Conservation (phyloP, 53 echinoderm and acorn worm genomes). For the Apostichopus leukothele region DNA sequence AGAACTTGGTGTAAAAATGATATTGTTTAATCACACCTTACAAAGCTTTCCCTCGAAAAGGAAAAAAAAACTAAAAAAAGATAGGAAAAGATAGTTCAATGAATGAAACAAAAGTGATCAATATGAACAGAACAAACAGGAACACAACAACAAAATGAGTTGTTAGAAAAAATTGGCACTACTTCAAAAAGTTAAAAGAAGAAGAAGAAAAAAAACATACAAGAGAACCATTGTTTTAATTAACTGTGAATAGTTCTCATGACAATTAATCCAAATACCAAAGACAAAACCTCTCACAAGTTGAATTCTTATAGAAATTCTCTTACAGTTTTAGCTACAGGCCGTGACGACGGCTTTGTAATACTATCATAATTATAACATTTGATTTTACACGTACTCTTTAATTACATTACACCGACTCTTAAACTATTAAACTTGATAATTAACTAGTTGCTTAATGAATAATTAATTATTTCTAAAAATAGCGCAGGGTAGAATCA, state of each 20-base stretch:
- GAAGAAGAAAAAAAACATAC: not conserved
- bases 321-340: too few species aligned
- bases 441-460: not conserved
- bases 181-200: conserved; percentile 20
- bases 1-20: too few species aligned
- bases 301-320: not conserved
- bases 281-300: not conserved
- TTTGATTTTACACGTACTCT: not conserved
- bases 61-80: too few species aligned
- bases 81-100: not conserved
- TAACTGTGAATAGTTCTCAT: conserved; percentile 26
- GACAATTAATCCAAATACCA: not conserved
- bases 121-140: not conserved
- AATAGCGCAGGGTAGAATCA: conserved; percentile 41
- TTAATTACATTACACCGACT: too few species aligned
- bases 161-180: conserved; percentile 29
- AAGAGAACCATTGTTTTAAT: too few species aligned
- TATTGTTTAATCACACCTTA: too few species aligned
- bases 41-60: too few species aligned
- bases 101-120: not conserved
- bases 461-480: conserved; percentile 50
- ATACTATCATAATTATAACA: not conserved
- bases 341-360: not conserved
- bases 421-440: too few species aligned
- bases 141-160: conserved; percentile 33